Evolutionary conservation across 2,797 vertebrate genomes (phyloP), one percentile per base, ranked within the genome.

Genomic region (Gymnothorax javanicus): DNA sequence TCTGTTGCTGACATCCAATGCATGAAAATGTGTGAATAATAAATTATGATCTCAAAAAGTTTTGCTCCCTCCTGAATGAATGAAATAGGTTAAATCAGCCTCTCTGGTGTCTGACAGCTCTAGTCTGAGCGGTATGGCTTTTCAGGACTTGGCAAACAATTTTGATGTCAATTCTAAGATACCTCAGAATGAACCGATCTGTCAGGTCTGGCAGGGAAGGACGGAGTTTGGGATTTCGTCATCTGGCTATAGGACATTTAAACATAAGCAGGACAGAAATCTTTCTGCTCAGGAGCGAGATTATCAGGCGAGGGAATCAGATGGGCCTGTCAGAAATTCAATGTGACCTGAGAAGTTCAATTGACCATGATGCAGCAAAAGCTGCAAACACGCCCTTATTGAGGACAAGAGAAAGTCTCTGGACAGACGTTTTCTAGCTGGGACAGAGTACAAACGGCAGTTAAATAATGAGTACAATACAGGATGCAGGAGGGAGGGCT

Each of bases 391-490:
- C 25, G 25, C 2, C 17, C 82, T 11, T 17, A 50, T 15, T n/a
- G 59, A 64, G 60, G 13, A 64, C 56, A 11, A n/a, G n/a, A 59
- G 17, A 54, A 43, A 17, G 8, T 7, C 27, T 4, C 33, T 17
- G 27, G 23, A 43, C 25, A 8, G 11, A 9, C n/a, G 12, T 58
- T 69, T 25, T 17, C 25, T 57, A 6, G 12, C 15, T 7, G 83
- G 59, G 43, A 3, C n/a, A 64, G 43, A 25, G 54, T n/a, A 23
- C 27, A 17, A 58, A 56, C 56, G 62, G 0, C 13, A 85, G 7
- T 33, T 85, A 0, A 67, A 84, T 85, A 56, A 73, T 85, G 62
- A 85, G 84, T 67, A 33, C 50, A 54, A n/a, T 23, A 17, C 77
- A 23, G 52, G 20, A 56, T 23, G 11, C 17, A 56, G 50, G 73